Percentiles rank a stretch among this genome's conserved stretches.
phyloP scores from a whole-genome alignment of 2,888 invertebrate genomes.

The Hypena proboscidalis region DNA sequence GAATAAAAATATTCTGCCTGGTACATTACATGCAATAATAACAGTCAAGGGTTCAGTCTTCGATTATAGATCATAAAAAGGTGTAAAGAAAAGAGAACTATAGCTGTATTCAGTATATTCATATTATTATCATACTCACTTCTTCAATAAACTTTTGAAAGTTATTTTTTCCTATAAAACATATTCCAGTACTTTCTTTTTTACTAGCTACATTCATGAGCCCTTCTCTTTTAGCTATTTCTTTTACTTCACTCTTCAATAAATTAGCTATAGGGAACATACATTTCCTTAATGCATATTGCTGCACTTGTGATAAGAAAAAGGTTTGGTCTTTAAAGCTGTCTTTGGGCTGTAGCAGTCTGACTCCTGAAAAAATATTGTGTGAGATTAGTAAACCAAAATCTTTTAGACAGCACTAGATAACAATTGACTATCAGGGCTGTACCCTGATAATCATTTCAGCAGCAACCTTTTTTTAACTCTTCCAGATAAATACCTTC shows the following conservation, averaged over 20 bases:
- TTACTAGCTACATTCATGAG: conserved; percentile 89
- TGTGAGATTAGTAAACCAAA: too few relatives aligned
- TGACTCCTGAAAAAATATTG: conserved; percentile 85
- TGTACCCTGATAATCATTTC: too few relatives aligned
- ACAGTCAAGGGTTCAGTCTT: too few relatives aligned
- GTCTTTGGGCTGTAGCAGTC: conserved; percentile 90
- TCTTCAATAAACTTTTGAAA: conserved; percentile 96
- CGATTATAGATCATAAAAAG: too few relatives aligned
- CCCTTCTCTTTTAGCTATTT: conserved; percentile 89
- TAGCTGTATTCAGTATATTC: too few relatives aligned
- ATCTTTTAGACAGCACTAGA: too few relatives aligned
- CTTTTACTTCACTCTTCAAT: conserved; percentile 91
- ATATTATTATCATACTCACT: conserved; percentile 86
- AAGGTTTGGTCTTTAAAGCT: conserved; percentile 97
- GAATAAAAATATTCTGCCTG: neutral
- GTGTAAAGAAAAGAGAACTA: too few relatives aligned
- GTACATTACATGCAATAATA: too few relatives aligned
- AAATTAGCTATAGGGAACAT: conserved; percentile 96
- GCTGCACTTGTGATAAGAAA: conserved; percentile 94
- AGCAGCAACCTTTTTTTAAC: too few relatives aligned
- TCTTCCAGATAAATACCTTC: conserved; percentile 76
- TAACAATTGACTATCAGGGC: too few relatives aligned
- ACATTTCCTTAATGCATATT: conserved; percentile 90
- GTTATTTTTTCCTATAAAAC: conserved; percentile 96
- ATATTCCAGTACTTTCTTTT: conserved; percentile 97